Evolutionary conservation across 2,113 vertebrate genomes (phyloP), one percentile per base, ranked within the genome.

Genomic region (Lasiurus cinereus): DNA sequence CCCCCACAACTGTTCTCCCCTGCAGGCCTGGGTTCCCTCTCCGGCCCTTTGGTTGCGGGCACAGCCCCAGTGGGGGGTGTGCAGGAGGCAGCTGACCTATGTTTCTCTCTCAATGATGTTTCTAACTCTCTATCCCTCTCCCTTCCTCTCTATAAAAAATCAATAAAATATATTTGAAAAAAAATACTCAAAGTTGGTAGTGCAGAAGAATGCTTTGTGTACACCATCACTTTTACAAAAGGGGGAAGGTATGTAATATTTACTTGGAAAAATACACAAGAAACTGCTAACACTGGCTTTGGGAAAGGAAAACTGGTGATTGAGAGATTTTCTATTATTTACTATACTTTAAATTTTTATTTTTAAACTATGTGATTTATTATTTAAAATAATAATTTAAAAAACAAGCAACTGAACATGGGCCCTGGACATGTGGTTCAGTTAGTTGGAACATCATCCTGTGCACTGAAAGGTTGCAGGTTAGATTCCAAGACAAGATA

Each of bases 221-320:
- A 85, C 5, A 70, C 39, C 13, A 79, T 6, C 70, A 88, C 46
- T n/a, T 87, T 7, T 33, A 95, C 48, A 72, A 90, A 82, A 21
- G 5, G 19, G n/a, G 24, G 62, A 2, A 9, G 64, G 14, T 69
- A 50, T 13, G 54, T n/a, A 79, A 22, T 64, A 87, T 79, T 82
- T 73, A 72, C 64, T 88, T 84, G 22, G 36, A 62, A 91, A 91
- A 93, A 91, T 83, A 70, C 3, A 33, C 2, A 84, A 88, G 31
- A 29, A 92, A 46, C n/a, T 74, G 29, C 48, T 29, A 74, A 90
- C 36, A 83, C 12, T 36, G 16, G 27, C 48, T 79, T 82, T 77
- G 22, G 14, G 22, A 79, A 93, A 78, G 33, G 27, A 13, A 33
- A 0, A 52, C 4, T 21, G 11, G 46, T 5, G 6, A 22, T 67